Evolutionary conservation across 2,888 invertebrate species (phyloP).

Genomic region (Sthenelais limicola): DNA sequence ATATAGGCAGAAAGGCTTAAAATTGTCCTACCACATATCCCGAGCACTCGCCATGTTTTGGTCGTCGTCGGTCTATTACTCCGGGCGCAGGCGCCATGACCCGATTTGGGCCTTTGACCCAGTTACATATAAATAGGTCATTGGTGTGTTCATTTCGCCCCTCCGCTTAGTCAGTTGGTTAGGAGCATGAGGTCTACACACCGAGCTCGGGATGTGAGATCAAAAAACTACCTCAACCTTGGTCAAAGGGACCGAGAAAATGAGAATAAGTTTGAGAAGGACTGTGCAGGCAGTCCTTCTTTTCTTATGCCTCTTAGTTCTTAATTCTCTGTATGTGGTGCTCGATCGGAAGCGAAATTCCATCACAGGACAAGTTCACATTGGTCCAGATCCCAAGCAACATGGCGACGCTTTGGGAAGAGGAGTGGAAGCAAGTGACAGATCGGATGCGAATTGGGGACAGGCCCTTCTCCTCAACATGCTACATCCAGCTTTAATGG

Average conservation of each 20-base stretch:
- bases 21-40: too few relatives aligned
- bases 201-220: not conserved
- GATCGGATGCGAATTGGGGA: not conserved
- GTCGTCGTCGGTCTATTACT: too few relatives aligned
- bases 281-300: slow-evolving; percentile 3
- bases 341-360: not conserved
- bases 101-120: too few relatives aligned
- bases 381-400: too few relatives aligned
- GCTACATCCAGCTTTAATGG: too few relatives aligned
- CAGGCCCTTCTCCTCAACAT: too few relatives aligned
- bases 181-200: too few relatives aligned
- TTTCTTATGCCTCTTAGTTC: not conserved
- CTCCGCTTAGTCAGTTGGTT: not conserved
- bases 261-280: not conserved
- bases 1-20: too few relatives aligned
- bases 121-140: too few relatives aligned
- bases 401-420: too few relatives aligned
- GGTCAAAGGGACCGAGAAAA: not conserved
- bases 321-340: not conserved
- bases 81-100: too few relatives aligned
- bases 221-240: not conserved
- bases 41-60: too few relatives aligned
- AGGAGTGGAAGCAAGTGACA: not conserved
- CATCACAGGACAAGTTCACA: not conserved
- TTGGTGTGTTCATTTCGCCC: slow-evolving; percentile 4